Evolutionary conservation across 2,113 vertebrate species (phyloP).

Genomic region (Hemibagrus wyckioides): DNA sequence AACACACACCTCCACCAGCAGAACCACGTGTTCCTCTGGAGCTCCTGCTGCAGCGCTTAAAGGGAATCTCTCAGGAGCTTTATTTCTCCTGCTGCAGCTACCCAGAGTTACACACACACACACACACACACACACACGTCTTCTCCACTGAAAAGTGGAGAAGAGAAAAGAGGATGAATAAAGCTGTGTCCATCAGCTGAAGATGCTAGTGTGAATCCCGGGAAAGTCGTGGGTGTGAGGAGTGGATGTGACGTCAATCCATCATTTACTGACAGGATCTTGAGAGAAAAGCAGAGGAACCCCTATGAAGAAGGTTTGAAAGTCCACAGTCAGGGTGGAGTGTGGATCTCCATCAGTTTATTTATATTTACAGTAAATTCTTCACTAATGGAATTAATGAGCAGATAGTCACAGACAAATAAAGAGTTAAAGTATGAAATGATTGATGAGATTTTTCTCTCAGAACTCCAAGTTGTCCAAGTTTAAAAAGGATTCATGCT

Average conservation of each 20-base stretch:
- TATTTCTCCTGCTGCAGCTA: neutral
- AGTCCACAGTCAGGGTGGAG: neutral
- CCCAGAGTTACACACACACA: neutral
- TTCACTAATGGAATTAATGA: too few species aligned
- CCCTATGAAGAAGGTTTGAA: neutral
- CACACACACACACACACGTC: neutral
- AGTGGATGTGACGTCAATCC: neutral
- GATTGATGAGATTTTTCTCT: too few species aligned
- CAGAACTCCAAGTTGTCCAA: too few species aligned
- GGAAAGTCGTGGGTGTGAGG: neutral
- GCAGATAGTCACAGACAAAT: too few species aligned
- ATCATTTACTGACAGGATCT: neutral
- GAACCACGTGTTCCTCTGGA: conserved; percentile 19
- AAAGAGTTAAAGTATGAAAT: too few species aligned
- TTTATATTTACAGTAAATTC: too few species aligned
- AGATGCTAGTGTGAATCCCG: neutral
- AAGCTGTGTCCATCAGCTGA: too few species aligned
- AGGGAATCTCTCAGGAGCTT: neutral
- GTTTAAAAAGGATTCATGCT: too few species aligned
- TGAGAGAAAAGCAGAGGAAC: neutral
- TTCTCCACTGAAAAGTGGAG: too few species aligned
- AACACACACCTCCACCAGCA: neutral
- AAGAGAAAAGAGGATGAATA: too few species aligned
- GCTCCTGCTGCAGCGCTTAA: conserved; percentile 31
- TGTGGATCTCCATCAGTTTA: too few species aligned